Evolutionary conservation across 2,113 vertebrate species (phyloP), one percentile per base, ranked within the genome.

Genomic region (Propithecus coquereli): DNA sequence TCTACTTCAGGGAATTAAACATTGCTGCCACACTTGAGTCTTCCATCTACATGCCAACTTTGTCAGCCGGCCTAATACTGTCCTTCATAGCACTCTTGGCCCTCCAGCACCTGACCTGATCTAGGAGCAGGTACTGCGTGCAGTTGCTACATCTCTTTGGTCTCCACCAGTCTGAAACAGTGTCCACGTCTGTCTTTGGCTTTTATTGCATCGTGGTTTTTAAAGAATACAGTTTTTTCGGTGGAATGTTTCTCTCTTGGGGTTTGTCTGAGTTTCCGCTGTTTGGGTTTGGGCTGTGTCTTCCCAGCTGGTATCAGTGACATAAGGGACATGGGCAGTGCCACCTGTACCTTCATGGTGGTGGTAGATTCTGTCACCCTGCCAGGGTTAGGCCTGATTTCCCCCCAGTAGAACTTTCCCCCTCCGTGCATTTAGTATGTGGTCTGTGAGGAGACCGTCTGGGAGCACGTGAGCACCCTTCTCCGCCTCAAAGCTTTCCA

Each of bases 321-420:
- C 7, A 1, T 23, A 40, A 43, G 34, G 11, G 57, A 34, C 0
- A 32, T 66, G 63, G 32, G 63, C 12, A 34, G 27, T 16, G 13
- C 30, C 59, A 0, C 40, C 57, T 47, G 43, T 18, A 16, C n/a
- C 47, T 22, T n/a, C 2, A 0, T 0, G 2, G 47, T 5, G 23
- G 30, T 2, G 8, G 74, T 14, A 1, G 30, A 45, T 27, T 34
- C 23, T 12, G 47, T 40, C 80, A 16, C n/a, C 25, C 3, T 20
- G 8, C 45, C 1, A 0, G 61, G 5, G 8, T 1, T 14, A 3
- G n/a, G 23, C 40, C 16, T 50, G n/a, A 2, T 11, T 47, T 61
- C 27, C n/a, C 25, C 16, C 14, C 45, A 40, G 79, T n/a, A 5
- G 11, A 9, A 40, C 0, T 1, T 23, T 30, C 23, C 8, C 14